Base-by-base conservation (phyloP, 2,888 invertebrate genomes). In the Thymelicus acteon region DNA sequence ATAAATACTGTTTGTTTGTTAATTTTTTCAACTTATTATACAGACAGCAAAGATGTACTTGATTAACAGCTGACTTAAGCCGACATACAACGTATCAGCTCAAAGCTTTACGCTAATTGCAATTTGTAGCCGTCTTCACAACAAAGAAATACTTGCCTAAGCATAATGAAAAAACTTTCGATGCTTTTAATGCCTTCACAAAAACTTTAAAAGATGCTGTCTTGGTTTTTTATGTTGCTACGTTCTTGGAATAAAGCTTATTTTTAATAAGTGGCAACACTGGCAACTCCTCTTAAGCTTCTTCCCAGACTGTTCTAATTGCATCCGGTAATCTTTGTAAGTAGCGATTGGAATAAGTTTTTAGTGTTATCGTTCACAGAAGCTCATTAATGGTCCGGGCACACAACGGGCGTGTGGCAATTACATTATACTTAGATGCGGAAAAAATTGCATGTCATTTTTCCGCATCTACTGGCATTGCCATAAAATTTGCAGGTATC, bases 81-180 rank as follows among this genome's bases (percentile, higher is more conserved):
- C 68, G 13, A 60, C 63, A 64, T 15, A 64, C 63, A 52, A 64
- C 52, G 65, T 60, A 44, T 71, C 60, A 71, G 65, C 60, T 60
- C 70, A 71, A 71, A 65, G 72, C 71, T 75, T 76, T 74, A 73
- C 77, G 75, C 75, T 80, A 79, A 80, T 81, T 81, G 77, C 78
- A 79, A 79, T 76, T 78, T 77, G 76, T 71, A 76, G 77, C 72
- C 71, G 75, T 66, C 74, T 72, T 71, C 71, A 72, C 70, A 75
- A 79, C 77, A 78, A 79, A 78, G 78, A 76, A 77, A 76, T 74
- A 72, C 76, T 64, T 52, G 70, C 60, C 60, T 44, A 60, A 71
- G 70, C 64, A 71, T 71, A 65, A 71, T 71, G 64, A 71, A 71
- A 64, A 65, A 71, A 71, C 65, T 71, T 71, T 60, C 64, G 60